Conservation (phyloP, 2,888 invertebrate species). For the Hetaerina titia region DNA sequence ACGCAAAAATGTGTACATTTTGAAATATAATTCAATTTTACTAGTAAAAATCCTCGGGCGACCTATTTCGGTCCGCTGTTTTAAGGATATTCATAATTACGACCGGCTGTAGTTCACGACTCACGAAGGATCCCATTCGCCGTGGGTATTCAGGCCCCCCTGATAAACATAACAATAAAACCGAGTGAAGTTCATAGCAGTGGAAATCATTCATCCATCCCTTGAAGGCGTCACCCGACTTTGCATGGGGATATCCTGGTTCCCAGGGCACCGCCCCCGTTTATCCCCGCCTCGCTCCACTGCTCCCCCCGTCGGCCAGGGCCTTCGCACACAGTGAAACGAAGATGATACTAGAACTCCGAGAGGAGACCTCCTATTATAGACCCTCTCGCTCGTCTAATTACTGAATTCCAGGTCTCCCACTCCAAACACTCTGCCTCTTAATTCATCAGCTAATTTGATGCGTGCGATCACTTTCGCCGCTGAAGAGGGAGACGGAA, state of each 20-base stretch:
- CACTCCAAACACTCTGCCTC: no score
- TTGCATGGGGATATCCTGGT: constrained; percentile 20
- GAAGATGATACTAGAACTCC: not conserved
- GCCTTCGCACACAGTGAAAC: not conserved
- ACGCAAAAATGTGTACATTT: not conserved
- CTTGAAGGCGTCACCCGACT: not conserved
- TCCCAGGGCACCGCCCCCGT: not conserved
- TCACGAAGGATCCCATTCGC: not conserved
- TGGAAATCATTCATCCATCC: not conserved
- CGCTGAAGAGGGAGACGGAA: no score
- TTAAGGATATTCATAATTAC: not conserved
- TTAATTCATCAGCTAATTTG: no score
- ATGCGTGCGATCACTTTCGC: no score
- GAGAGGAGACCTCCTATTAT: not conserved
- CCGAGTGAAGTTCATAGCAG: not conserved
- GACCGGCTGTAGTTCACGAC: not conserved
- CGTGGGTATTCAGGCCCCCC: not conserved
- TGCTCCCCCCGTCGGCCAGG: not conserved
- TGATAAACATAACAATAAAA: not conserved
- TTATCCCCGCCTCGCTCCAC: not conserved
- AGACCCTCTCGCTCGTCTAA: no score
- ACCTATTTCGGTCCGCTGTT: not conserved
- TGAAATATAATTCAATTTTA: not conserved
- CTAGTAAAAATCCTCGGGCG: not conserved
- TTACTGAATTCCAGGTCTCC: no score